These are phyloP conservation scores for Nomada goodeniana DNA, from an alignment of 2,888 invertebrate genomes.

Conservation along the genomic window DNA sequence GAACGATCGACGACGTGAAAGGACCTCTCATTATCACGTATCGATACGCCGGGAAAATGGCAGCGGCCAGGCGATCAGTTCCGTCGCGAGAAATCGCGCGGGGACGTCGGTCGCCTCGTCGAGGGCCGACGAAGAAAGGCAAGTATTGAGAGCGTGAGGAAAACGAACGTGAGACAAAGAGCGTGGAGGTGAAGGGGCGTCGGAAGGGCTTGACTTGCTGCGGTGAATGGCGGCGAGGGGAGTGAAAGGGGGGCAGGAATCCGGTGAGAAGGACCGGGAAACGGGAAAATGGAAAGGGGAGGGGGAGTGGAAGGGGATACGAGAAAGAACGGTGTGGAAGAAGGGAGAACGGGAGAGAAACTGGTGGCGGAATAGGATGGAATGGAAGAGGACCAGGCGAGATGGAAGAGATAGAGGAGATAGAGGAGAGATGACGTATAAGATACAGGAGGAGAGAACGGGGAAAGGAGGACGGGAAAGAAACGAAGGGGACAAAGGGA, in stretches of 20 bases:
- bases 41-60: slow-evolving; percentile 79
- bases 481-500: too few species aligned
- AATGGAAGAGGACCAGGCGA: too few species aligned
- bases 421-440: too few species aligned
- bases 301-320: too few species aligned
- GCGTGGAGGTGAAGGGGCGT: neutral
- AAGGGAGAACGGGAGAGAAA: too few species aligned
- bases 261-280: too few species aligned
- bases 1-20: slow-evolving; percentile 64
- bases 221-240: neutral
- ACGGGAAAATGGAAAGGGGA: too few species aligned
- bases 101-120: slow-evolving; percentile 26
- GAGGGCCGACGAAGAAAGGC: slow-evolving; percentile 59
- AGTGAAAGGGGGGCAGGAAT: neutral
- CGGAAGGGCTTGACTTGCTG: neutral
- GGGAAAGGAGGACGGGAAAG: too few species aligned
- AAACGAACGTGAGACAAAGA: slow-evolving; percentile 9
- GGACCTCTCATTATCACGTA: slow-evolving; percentile 81
- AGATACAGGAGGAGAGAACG: too few species aligned
- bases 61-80: slow-evolving; percentile 53
- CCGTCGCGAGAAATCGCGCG: slow-evolving; percentile 47
- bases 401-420: too few species aligned
- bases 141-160: slow-evolving; percentile 60
- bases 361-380: too few species aligned
- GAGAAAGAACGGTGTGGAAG: too few species aligned